Conservation (phyloP, 2,888 invertebrate species). For the Helleia helle region DNA sequence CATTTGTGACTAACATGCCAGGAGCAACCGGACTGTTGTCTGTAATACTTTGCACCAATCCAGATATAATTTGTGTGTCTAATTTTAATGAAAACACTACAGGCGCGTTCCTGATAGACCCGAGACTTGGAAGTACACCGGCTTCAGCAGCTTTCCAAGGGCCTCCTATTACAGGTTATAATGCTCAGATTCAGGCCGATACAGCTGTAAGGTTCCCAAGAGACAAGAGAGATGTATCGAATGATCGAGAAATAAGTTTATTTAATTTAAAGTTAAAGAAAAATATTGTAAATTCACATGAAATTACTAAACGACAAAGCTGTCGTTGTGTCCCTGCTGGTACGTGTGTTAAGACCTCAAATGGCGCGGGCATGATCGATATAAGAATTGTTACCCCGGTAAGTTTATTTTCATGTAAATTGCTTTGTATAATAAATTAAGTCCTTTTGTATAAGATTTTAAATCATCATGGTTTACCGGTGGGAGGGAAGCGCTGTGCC, state of each 20-base stretch:
- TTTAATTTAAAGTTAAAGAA: conserved; percentile 11
- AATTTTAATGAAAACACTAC: conserved; percentile 55
- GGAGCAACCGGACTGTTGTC: conserved; percentile 42
- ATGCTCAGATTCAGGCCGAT: conserved; percentile 43
- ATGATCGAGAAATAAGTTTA: conserved; percentile 9
- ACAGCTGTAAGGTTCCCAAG: conserved; percentile 56
- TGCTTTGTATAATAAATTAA: too few relatives aligned
- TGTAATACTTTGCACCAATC: conserved; percentile 54
- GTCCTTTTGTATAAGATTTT: too few relatives aligned
- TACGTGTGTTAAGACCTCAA: conserved; percentile 42
- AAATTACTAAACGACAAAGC: conserved; percentile 50
- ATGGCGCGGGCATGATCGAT: conserved; percentile 75
- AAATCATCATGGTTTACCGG: too few relatives aligned
- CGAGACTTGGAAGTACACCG: conserved; percentile 58
- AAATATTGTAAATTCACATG: conserved; percentile 28
- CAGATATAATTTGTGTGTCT: conserved; percentile 57
- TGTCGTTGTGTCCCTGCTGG: conserved; percentile 54
- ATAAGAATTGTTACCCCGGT: conserved; percentile 76
- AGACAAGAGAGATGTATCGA: conserved; percentile 35
- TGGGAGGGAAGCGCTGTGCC: too few relatives aligned
- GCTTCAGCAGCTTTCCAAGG: conserved; percentile 39
- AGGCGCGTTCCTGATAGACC: conserved; percentile 61
- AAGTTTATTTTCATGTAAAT: conserved; percentile 28
- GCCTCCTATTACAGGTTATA: conserved; percentile 45
- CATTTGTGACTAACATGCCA: conserved; percentile 16